These are phyloP conservation scores for Dinomys branickii DNA, from an alignment of 2,113 vertebrate genomes.

Conservation along the genomic window DNA sequence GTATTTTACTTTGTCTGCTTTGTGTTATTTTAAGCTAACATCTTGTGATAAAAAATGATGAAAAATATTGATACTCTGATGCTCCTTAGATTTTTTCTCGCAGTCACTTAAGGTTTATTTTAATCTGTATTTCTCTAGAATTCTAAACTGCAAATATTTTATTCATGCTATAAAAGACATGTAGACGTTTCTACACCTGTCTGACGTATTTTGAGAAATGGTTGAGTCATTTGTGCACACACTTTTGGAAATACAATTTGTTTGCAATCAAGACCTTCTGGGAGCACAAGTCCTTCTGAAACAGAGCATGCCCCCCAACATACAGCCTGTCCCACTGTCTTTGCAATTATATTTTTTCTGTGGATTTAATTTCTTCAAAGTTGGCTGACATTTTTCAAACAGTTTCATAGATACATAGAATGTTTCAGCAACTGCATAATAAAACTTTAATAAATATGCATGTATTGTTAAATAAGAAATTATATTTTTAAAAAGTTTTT, in stretches of 20 bases:
- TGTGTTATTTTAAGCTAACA: not conserved
- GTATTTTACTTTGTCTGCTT: not conserved
- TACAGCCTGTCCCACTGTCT: not conserved
- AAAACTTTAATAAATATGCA: too few relatives aligned
- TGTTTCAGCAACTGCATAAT: not conserved
- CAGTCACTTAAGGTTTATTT: not conserved
- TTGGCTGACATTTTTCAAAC: not conserved
- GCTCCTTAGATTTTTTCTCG: not conserved
- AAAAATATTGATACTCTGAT: not conserved
- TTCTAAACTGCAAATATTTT: not conserved
- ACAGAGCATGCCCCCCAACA: not conserved
- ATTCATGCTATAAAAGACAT: not conserved
- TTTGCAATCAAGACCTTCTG: slow-evolving; percentile 32
- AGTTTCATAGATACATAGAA: not conserved
- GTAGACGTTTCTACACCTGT: not conserved
- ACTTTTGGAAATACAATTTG: slow-evolving; percentile 15
- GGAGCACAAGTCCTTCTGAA: slow-evolving; percentile 7
- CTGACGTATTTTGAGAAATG: not conserved
- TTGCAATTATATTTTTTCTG: not conserved
- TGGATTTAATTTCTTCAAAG: slow-evolving; percentile 39
- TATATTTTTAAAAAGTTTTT: too few relatives aligned
- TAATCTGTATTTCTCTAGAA: not conserved
- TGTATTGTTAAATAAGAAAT: not conserved
- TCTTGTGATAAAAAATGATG: not conserved
- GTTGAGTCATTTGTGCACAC: not conserved